Evolutionary conservation across 2,113 vertebrate species (phyloP).

Genomic region (Speoplatyrhinus poulsoni): DNA sequence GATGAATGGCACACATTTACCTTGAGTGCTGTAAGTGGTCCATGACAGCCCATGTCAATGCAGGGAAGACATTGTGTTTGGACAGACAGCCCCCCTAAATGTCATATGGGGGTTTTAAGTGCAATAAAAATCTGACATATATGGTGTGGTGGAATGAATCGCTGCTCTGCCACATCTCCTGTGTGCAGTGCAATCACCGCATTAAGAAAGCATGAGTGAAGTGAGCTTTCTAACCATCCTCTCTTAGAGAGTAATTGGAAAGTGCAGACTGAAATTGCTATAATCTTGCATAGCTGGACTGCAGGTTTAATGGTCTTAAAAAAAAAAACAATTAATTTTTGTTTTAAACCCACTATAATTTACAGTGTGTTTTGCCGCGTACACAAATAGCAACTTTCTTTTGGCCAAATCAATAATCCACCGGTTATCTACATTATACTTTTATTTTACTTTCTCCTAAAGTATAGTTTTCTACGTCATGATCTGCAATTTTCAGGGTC

Average conservation of each 20-base stretch:
- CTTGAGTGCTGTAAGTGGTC: neutral
- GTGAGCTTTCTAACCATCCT: neutral
- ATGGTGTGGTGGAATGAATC: neutral
- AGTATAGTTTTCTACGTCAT: neutral
- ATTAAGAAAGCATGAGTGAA: neutral
- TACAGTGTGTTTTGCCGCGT: no score
- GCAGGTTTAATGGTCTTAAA: neutral
- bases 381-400: no score
- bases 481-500: neutral
- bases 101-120: slow-evolving; percentile 27
- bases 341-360: no score
- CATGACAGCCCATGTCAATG: slow-evolving; percentile 26
- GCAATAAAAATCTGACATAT: slow-evolving; percentile 16
- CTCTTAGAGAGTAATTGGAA: neutral
- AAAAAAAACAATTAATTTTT: neutral
- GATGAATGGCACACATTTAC: slow-evolving; percentile 16
- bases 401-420: no score
- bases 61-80: slow-evolving; percentile 11
- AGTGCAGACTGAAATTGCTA: neutral
- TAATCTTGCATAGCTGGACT: neutral
- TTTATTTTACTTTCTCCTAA: neutral
- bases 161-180: neutral
- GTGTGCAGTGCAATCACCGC: neutral
- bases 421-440: neutral
- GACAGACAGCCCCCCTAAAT: slow-evolving; percentile 30